These are phyloP conservation scores for Aphaenogaster ashmeadi DNA, from an alignment of 1,140 invertebrate genomes.

Conservation along the genomic window DNA sequence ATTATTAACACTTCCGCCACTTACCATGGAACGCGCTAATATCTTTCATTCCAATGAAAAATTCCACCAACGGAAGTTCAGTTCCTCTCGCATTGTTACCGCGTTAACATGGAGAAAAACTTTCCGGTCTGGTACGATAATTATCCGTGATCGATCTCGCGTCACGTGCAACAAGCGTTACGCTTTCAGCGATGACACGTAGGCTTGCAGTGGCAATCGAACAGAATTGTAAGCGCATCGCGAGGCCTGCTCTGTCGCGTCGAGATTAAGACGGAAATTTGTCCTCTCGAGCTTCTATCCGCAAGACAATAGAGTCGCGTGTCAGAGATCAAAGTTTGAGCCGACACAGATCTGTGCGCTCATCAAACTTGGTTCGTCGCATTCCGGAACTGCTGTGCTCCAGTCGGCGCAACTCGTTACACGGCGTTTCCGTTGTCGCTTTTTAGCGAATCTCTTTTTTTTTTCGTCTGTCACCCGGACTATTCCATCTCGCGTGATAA, in stretches of 20 bases:
- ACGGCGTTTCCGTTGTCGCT: not conserved
- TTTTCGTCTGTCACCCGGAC: not conserved
- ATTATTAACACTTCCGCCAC: conserved; percentile 40
- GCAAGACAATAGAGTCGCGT: conserved; percentile 37
- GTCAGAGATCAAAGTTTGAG: conserved; percentile 57
- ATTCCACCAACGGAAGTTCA: not conserved
- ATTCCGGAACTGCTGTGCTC: not conserved
- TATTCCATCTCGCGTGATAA: conserved; percentile 22
- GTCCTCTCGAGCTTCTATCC: conserved; percentile 23
- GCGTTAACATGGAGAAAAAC: not conserved
- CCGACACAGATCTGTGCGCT: conserved; percentile 14
- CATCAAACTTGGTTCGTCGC: conserved; percentile 33
- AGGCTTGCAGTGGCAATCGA: not conserved
- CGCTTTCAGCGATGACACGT: not conserved
- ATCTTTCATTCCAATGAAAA: conserved; percentile 42
- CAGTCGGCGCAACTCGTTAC: conserved; percentile 48
- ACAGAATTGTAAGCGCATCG: not conserved
- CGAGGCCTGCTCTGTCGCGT: not conserved
- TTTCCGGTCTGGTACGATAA: conserved; percentile 28
- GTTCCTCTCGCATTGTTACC: not conserved
- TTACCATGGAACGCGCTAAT: conserved; percentile 3
- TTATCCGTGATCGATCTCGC: conserved; percentile 42
- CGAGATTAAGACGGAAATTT: conserved; percentile 20
- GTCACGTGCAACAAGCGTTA: conserved; percentile 22
- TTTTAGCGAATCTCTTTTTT: not conserved